Evolutionary conservation across 2,797 vertebrate species (phyloP).

Genomic region (Rhinoraja longicauda): DNA sequence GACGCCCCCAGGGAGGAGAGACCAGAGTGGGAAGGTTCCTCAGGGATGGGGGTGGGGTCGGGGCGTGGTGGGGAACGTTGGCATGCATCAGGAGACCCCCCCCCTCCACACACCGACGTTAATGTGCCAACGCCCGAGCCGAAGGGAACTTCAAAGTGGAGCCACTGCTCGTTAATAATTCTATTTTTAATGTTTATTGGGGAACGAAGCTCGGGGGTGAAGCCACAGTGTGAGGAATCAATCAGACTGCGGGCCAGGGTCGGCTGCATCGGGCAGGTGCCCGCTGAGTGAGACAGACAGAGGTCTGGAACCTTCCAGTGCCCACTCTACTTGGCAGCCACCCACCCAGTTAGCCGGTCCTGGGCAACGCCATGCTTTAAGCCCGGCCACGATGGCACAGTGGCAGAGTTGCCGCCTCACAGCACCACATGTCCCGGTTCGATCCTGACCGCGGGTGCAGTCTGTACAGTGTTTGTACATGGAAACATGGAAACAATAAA

Average conservation of each 20-base stretch:
- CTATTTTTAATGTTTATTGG: neutral
- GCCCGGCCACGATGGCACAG: no score
- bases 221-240: neutral
- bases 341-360: neutral
- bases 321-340: neutral
- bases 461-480: no score
- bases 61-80: no score
- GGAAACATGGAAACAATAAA: no score
- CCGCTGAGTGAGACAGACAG: neutral
- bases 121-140: neutral
- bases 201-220: neutral
- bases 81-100: no score
- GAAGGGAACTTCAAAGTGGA: neutral
- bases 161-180: slow-evolving; percentile 6
- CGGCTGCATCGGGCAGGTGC: neutral
- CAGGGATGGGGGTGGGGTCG: neutral
- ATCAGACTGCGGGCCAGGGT: neutral
- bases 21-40: neutral
- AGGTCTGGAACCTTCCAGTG: neutral
- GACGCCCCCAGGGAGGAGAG: neutral
- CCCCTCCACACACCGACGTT: no score
- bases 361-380: neutral
- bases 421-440: no score
- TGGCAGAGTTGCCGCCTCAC: no score
- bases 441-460: no score